A percentile compares a stretch with the other conserved stretches of the same genome.
These are phyloP conservation scores for Phaethon lepturus DNA, from an alignment of 2,113 vertebrate genomes.

Conservation along the genomic window DNA sequence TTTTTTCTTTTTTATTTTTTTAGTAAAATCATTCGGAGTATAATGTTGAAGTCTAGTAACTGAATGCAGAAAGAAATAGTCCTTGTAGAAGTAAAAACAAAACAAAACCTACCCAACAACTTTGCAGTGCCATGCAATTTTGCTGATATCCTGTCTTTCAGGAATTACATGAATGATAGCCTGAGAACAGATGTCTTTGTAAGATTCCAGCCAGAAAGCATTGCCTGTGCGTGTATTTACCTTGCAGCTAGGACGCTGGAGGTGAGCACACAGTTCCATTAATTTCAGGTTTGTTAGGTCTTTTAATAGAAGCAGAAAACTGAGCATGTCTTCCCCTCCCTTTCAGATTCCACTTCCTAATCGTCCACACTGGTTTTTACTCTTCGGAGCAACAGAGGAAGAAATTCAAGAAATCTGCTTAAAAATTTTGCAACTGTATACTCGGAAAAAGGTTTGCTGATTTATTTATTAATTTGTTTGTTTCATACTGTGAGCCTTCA, in stretches of 20 bases:
- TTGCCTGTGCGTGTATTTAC: conserved; percentile 88
- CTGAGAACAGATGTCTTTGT: conserved; percentile 88
- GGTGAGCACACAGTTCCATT: conserved; percentile 57
- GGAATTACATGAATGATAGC: conserved; percentile 93
- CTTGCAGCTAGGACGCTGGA: conserved; percentile 84
- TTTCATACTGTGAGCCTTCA: background rate
- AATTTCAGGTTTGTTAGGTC: background rate
- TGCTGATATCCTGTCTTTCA: conserved; percentile 53
- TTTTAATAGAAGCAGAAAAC: background rate
- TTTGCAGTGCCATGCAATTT: background rate
- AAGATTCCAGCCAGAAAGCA: conserved; percentile 85
- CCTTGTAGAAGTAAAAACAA: background rate
- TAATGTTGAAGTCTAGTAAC: conserved; percentile 21
- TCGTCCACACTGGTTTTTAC: conserved; percentile 86
- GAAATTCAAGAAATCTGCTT: conserved; percentile 85
- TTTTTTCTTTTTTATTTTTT: background rate
- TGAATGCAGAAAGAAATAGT: conserved; percentile 46
- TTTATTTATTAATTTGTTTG: background rate
- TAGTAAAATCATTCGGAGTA: background rate
- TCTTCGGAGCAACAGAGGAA: conserved; percentile 85
- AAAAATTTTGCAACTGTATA: conserved; percentile 82
- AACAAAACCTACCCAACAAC: background rate
- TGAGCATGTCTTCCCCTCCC: background rate
- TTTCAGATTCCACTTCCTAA: conserved; percentile 86
- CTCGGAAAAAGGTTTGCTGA: conserved; percentile 79